Evolutionary conservation across 2,113 vertebrate genomes (phyloP), one percentile per base, ranked within the genome.

Genomic region (Tilapia sparmanii): DNA sequence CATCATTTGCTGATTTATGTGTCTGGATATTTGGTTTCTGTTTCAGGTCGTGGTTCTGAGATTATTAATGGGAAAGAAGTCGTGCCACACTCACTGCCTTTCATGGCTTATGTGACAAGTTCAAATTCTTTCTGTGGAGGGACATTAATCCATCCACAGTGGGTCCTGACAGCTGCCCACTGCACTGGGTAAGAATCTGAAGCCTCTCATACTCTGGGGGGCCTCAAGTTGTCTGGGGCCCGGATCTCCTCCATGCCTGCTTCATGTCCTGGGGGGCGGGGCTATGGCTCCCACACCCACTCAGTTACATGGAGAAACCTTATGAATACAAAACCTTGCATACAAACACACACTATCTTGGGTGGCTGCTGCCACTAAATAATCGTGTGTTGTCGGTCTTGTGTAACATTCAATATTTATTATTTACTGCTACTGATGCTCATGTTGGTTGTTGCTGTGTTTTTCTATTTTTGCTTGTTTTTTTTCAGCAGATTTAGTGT

Each of bases 121-220:
- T 5, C n/a, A 10, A 10, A n/a, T 10, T 0, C 1, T n/a, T n/a
- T n/a, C 54, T 57, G 55, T 59, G 55, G 55, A 29, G 55, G 7
- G 55, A 57, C 55, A 16, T 57, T 57, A 29, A 57, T 57, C 55
- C 55, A 57, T 57, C 55, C 24, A 57, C 24, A 57, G 24, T 57
- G 55, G 55, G 55, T 57, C 0, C 55, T 57, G 55, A 57, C 55
- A 57, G 55, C 24, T 29, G 55, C 55, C 7, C 24, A 29, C 55
- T 29, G 24, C 24, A 0, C 13, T 29, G 24, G 7, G 55, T 57
- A 57, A 57, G 24, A 57, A 57, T 29, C 3, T 35, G 35, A 35
- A 9, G 35, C 3, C n/a, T n/a, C n/a, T n/a, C n/a, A n/a, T 35
- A 7, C 33, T 35, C 8, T 35, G 0, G 0, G 53, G n/a, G 10